Evolutionary conservation across 2,113 vertebrate genomes (phyloP).

Genomic region (Tachycineta bicolor): DNA sequence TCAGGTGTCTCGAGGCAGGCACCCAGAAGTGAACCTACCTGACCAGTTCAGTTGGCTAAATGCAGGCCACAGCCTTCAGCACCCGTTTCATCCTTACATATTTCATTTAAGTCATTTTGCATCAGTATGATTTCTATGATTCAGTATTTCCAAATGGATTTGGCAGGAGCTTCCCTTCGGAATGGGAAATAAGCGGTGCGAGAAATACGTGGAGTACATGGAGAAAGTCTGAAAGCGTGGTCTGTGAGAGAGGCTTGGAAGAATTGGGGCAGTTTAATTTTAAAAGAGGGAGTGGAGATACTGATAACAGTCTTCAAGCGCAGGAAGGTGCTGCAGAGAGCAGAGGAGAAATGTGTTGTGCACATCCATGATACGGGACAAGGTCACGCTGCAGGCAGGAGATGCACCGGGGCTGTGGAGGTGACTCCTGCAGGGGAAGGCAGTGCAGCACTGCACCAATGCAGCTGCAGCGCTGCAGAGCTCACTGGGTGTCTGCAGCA

Average conservation of each 20-base stretch:
- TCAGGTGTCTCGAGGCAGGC: background rate
- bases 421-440: background rate
- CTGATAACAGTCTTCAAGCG: background rate
- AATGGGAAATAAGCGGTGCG: background rate
- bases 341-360: background rate
- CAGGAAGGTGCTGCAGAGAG: background rate
- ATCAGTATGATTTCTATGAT: background rate
- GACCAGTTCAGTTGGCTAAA: background rate
- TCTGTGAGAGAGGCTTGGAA: background rate
- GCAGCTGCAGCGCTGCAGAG: background rate
- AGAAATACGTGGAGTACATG: fast-evolving
- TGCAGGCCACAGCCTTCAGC: background rate
- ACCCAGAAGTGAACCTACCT: background rate
- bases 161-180: background rate
- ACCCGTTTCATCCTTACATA: background rate
- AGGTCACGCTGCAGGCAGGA: background rate
- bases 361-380: fast-evolving
- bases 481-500: background rate
- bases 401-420: background rate
- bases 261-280: background rate
- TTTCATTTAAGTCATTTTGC: background rate
- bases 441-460: fast-evolving
- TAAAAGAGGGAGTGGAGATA: background rate
- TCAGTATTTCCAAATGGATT: background rate
- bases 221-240: background rate